A percentile compares a stretch with the other conserved stretches of the same genome.
phyloP scores from a whole-genome alignment of 2,797 vertebrate genomes.

The Phataginus tetradactyla region DNA sequence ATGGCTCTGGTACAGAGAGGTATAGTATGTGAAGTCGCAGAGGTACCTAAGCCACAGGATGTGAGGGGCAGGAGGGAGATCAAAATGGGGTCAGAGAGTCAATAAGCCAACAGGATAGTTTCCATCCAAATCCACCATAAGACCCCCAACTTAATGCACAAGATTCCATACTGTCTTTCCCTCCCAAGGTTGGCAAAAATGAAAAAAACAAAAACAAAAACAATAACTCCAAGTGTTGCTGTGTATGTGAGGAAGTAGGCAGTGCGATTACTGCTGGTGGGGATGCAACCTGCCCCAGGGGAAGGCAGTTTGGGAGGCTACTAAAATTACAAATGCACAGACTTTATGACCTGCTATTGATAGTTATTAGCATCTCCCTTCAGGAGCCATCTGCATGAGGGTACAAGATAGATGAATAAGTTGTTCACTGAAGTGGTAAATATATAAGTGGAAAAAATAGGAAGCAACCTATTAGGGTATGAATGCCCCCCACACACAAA shows the following conservation, averaged over 20 bases:
- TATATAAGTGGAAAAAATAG: too few species aligned
- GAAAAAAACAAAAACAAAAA: not conserved
- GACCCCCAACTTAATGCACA: not conserved
- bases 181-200: not conserved
- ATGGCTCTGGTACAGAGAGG: slow-evolving; percentile 92
- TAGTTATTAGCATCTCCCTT: not conserved
- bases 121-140: not conserved
- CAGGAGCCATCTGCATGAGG: too few species aligned
- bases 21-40: slow-evolving; percentile 98
- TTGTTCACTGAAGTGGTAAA: rapidly evolving
- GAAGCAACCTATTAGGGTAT: not conserved
- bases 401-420: not conserved
- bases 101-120: not conserved
- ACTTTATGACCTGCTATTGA: not conserved
- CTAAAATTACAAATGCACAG: not conserved
- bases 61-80: not conserved
- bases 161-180: not conserved
- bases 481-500: not conserved
- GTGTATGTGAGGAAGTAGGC: not conserved
- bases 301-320: not conserved
- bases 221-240: not conserved
- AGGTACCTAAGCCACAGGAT: slow-evolving; percentile 90
- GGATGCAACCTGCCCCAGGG: not conserved
- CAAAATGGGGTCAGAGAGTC: not conserved
- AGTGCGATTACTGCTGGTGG: not conserved